These are phyloP conservation scores for Atherinomorus stipes DNA, from an alignment of 2,113 vertebrate genomes.

Conservation along the genomic window DNA sequence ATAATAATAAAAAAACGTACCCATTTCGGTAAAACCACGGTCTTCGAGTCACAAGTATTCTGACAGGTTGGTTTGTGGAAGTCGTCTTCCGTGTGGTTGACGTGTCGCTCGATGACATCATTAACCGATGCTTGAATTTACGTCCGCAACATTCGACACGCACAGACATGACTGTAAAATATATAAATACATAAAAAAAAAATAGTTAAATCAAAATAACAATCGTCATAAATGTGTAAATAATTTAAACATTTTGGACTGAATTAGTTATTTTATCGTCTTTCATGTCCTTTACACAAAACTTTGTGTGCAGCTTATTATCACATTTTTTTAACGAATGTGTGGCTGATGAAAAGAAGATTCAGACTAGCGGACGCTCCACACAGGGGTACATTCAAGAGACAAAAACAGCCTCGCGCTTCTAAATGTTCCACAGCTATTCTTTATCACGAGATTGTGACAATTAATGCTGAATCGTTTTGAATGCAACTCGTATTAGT, in stretches of 20 bases:
- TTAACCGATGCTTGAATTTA: not conserved
- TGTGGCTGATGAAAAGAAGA: constrained; percentile 1
- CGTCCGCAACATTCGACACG: constrained; percentile 37
- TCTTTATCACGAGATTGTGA: not conserved
- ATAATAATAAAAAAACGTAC: constrained; percentile 54
- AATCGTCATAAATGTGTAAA: no score
- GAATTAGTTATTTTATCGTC: not conserved
- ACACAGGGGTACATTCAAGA: constrained; percentile 53
- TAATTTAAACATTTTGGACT: not conserved
- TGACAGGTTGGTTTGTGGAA: not conserved
- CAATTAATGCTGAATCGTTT: not conserved
- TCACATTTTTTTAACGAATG: constrained; percentile 32
- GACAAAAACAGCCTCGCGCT: constrained; percentile 13
- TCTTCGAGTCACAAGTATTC: not conserved
- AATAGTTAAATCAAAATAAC: no score
- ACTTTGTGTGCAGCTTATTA: fast-evolving
- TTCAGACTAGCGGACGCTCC: not conserved
- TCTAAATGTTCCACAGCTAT: constrained; percentile 14
- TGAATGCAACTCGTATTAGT: constrained; percentile 64
- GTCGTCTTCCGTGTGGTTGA: constrained; percentile 75
- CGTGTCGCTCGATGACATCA: constrained; percentile 69
- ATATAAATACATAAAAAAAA: not conserved
- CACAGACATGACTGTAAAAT: not conserved
- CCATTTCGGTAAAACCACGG: constrained; percentile 57
- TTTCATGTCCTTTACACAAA: not conserved